Percentiles rank a stretch among this genome's conserved stretches.
Conservation (phyloP, 1,140 invertebrate species). For the Diachasmimorpha longicaudata region DNA sequence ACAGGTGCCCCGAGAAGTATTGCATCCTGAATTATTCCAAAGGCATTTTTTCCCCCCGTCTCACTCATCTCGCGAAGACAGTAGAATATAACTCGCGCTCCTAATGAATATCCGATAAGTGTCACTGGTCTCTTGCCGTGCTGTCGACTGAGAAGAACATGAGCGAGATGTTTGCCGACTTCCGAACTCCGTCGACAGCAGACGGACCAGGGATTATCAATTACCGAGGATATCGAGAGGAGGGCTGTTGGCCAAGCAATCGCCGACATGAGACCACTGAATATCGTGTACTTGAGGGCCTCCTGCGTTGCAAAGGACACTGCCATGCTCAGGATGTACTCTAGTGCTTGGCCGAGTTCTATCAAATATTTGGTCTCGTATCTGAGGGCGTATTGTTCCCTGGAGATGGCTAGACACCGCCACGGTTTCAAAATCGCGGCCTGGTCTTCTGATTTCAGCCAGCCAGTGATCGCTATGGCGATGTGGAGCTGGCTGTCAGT, state of each 20-base stretch:
- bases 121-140: conserved; percentile 77
- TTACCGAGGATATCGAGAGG: conserved; percentile 69
- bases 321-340: conserved; percentile 71
- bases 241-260: conserved; percentile 75
- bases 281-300: conserved; percentile 75
- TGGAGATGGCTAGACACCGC: conserved; percentile 66
- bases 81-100: conserved; percentile 70
- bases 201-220: conserved; percentile 81
- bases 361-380: conserved; percentile 75
- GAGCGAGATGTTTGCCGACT: conserved; percentile 74
- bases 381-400: conserved; percentile 74
- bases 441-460: conserved; percentile 64
- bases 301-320: conserved; percentile 74
- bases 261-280: conserved; percentile 71
- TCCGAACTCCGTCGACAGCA: conserved; percentile 71
- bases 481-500: conserved; percentile 66
- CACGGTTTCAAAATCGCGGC: conserved; percentile 67
- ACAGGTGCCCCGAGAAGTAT: conserved; percentile 75
- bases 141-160: conserved; percentile 69
- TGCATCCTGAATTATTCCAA: conserved; percentile 76
- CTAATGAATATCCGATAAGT: conserved; percentile 75
- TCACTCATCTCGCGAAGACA: conserved; percentile 59
- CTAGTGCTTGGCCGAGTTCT: conserved; percentile 71
- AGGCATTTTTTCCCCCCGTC: conserved; percentile 54
- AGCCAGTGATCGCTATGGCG: conserved; percentile 73